Evolutionary conservation across 2,888 invertebrate species (phyloP).

Genomic region (Taphrorychus bicolor): DNA sequence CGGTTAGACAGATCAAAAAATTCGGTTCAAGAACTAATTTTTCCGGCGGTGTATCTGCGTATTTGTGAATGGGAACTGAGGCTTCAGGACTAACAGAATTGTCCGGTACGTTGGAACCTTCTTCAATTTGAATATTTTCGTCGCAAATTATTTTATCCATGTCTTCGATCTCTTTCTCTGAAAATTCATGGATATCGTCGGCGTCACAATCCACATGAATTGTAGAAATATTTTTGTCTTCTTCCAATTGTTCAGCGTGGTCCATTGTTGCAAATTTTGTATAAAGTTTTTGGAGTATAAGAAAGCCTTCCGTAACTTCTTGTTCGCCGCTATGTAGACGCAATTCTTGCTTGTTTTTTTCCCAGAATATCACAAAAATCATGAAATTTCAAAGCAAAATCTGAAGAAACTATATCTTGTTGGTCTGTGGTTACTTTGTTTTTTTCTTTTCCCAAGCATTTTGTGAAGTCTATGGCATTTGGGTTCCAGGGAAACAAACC

Average conservation of each 20-base stretch:
- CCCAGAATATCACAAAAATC: background rate
- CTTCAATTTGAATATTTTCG: background rate
- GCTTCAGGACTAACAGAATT: too few relatives aligned
- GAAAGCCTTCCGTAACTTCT: background rate
- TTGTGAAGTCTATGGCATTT: conserved; percentile 37
- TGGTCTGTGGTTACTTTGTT: background rate
- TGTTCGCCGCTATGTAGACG: background rate
- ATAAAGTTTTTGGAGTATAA: background rate
- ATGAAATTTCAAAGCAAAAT: background rate
- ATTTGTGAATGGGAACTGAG: too few relatives aligned
- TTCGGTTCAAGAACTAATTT: too few relatives aligned
- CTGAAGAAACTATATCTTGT: background rate
- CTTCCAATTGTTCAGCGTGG: background rate
- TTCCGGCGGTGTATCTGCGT: too few relatives aligned
- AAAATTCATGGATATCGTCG: background rate
- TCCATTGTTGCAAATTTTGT: background rate
- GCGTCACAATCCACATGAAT: background rate
- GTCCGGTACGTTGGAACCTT: too few relatives aligned
- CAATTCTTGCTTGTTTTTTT: background rate
- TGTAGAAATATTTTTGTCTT: background rate
- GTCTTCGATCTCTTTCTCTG: background rate
- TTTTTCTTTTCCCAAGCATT: conserved; percentile 14
- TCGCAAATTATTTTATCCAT: background rate
- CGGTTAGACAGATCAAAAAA: too few relatives aligned
- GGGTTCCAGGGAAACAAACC: conserved; percentile 45